Percentiles rank a stretch among this genome's conserved stretches.
These are phyloP conservation scores for Thinocorus orbignyianus DNA, from an alignment of 2,113 vertebrate genomes.

Conservation along the genomic window DNA sequence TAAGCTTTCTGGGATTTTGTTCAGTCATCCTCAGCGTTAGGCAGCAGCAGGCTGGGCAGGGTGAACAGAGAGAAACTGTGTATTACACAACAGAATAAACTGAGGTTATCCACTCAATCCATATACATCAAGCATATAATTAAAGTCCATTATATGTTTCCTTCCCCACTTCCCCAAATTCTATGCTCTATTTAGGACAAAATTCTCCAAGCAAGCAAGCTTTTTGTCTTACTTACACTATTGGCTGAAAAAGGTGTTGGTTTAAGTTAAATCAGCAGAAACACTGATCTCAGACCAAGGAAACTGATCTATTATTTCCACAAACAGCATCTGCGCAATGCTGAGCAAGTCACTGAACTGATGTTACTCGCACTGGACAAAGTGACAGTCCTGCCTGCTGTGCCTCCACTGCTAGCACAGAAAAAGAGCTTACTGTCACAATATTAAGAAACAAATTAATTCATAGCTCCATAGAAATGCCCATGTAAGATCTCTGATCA, in stretches of 20 bases:
- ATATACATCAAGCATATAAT: neutral
- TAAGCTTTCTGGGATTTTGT: neutral
- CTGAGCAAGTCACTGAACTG: neutral
- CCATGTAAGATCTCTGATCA: neutral
- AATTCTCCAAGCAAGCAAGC: neutral
- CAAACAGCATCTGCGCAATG: neutral
- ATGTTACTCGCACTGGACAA: neutral
- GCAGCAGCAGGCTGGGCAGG: rapidly evolving
- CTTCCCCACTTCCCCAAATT: neutral
- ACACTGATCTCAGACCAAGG: neutral
- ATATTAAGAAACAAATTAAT: neutral
- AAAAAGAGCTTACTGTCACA: neutral
- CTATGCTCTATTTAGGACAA: neutral
- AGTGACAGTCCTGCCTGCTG: neutral
- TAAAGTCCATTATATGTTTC: neutral
- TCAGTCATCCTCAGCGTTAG: neutral
- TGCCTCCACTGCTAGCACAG: neutral
- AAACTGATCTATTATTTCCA: neutral
- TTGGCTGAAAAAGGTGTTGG: neutral
- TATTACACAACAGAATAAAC: neutral
- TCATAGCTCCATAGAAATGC: neutral
- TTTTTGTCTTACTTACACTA: neutral
- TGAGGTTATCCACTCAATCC: neutral
- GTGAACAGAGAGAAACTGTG: neutral
- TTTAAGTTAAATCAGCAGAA: neutral